Base-by-base conservation (phyloP, 2,113 vertebrate genomes). In the Zingel zingel region DNA sequence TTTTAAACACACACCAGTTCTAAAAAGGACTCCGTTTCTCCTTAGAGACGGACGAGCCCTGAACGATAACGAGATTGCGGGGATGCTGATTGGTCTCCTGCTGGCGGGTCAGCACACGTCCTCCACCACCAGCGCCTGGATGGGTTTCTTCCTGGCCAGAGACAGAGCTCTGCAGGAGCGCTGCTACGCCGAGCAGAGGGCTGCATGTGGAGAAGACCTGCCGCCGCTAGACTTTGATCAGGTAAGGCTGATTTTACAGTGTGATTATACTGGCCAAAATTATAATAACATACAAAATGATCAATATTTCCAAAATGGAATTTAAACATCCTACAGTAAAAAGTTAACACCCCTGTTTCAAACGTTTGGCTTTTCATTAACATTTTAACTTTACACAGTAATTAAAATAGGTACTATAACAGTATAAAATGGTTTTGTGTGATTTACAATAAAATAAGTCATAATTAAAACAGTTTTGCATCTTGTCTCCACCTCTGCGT, bases 41-140 rank as follows among this genome's bases (percentile, higher is more conserved):
- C 73, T 9, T 73, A 99, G 98, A 94, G 96, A 98, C 0, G 98
- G 98, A 3, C 95, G 79, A 0, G 88, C 89, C 0, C 89, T 99
- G 91, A 96, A 83, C 0, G 96, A 99, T 2, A 91, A 96, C 0
- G 98, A 99, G 82, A 94, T 99, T 0, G 94, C 96, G 0, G 99
- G 99, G 4, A 95, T 99, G 98, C 95, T 99, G 50, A 99, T 99
- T 0, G 98, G 98, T 21, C 91, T 99, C 84, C 95, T 99, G 1
- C 88, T 99, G 50, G 99, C 98, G 0, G 99, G 98, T 18, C 99
- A 99, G 93, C 99, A 99, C 92, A 99, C 99, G 0, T 99, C 97
- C 47, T 99, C 99, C 81, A 99, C 98, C 86, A 99, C 98, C 25
- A 98, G 97, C 0, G 92, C 99, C 77, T 99, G 99, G 98, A 86